phyloP scores from a whole-genome alignment of 2,113 vertebrate species.

The Pyrgilauda ruficollis region DNA sequence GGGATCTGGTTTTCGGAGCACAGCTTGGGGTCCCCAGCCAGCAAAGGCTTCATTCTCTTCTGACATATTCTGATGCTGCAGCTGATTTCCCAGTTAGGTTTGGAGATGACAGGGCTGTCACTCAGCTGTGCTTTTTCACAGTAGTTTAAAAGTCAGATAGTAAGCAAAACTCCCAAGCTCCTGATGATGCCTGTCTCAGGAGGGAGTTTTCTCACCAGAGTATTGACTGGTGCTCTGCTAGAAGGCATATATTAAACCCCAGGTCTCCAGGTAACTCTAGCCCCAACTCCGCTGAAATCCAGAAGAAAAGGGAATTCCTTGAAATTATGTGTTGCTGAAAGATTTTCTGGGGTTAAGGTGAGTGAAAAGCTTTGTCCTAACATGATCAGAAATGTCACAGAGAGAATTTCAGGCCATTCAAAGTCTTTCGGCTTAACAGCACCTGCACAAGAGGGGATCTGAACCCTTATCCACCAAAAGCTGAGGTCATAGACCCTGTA shows the following conservation, averaged over 20 bases:
- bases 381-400: neutral
- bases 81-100: neutral
- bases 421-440: neutral
- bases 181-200: neutral
- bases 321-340: neutral
- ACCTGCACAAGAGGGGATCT: fast-evolving
- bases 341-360: neutral
- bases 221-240: neutral
- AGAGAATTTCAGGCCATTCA: neutral
- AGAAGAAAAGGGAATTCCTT: neutral
- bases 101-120: neutral
- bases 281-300: neutral
- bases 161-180: neutral
- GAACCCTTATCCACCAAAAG: neutral
- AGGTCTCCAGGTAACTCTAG: neutral
- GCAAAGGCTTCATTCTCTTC: neutral
- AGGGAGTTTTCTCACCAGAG: neutral
- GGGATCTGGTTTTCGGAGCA: neutral
- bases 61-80: neutral
- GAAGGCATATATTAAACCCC: neutral
- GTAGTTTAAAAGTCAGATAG: neutral
- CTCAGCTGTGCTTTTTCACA: neutral
- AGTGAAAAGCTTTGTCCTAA: neutral
- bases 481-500: neutral
- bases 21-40: neutral